Conservation (phyloP, 2,797 vertebrate species). For the Linurgus olivaceus region DNA sequence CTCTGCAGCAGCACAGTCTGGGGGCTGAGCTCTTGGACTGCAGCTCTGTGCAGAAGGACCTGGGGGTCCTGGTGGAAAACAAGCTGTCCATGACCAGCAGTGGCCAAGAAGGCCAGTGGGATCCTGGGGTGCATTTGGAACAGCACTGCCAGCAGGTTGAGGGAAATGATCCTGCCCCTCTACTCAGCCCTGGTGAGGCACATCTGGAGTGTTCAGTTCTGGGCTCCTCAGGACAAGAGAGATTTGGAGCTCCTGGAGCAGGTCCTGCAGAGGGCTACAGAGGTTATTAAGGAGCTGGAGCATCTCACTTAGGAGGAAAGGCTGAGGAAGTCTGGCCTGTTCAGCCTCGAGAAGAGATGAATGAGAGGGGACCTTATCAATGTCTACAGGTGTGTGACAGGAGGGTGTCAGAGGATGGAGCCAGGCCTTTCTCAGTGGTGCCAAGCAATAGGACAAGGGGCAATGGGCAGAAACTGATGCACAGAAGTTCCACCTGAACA, state of each 20-base stretch:
- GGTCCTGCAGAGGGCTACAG: fast-evolving
- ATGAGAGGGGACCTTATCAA: neutral
- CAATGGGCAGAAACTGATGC: neutral
- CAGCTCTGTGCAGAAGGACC: neutral
- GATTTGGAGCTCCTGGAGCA: fast-evolving
- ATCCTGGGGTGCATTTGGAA: neutral
- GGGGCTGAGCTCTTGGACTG: neutral
- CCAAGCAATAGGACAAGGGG: neutral
- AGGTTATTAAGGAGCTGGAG: neutral
- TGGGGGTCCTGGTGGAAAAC: neutral
- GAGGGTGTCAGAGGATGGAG: neutral
- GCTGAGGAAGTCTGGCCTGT: neutral
- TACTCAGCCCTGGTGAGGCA: neutral
- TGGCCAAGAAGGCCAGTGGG: neutral
- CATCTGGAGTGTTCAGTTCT: neutral
- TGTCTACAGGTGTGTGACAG: neutral
- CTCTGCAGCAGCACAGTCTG: neutral
- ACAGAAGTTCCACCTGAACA: neutral
- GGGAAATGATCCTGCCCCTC: neutral
- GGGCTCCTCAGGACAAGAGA: neutral
- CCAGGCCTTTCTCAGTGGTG: neutral
- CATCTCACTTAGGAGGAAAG: neutral
- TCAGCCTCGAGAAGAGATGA: neutral
- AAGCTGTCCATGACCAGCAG: neutral
- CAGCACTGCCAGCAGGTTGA: fast-evolving